Percentiles rank a stretch among this genome's conserved stretches.
Evolutionary conservation across 2,888 invertebrate species (phyloP).

Genomic region (Epirrhoe tristata): DNA sequence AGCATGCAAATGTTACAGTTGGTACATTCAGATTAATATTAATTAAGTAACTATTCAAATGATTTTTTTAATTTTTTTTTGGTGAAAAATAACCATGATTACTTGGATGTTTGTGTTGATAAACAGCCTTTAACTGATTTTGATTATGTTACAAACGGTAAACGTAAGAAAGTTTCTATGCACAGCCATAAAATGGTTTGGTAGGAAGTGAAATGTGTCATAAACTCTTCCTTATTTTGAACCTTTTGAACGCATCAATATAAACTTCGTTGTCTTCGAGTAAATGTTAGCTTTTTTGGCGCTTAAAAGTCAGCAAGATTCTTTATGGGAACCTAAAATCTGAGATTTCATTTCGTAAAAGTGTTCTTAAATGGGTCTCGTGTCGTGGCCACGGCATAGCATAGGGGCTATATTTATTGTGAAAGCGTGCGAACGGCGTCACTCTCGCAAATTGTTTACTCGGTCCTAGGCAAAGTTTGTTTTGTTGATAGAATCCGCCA

Average conservation of each 20-base stretch:
- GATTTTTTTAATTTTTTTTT: too few relatives aligned
- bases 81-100: constrained; percentile 5
- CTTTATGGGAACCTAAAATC: background rate
- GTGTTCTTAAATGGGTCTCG: background rate
- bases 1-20: too few relatives aligned
- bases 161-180: background rate
- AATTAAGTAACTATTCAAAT: too few relatives aligned
- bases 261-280: background rate
- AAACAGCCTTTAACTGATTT: constrained; percentile 32
- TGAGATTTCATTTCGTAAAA: background rate
- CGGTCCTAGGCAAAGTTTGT: constrained; percentile 51
- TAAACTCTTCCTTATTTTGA: background rate
- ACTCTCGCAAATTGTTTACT: constrained; percentile 52
- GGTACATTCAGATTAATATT: too few relatives aligned
- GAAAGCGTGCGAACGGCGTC: constrained; percentile 41
- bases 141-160: constrained; percentile 32
- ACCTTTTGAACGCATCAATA: background rate
- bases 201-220: background rate
- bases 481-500: constrained; percentile 48
- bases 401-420: constrained; percentile 36
- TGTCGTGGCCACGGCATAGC: constrained; percentile 13
- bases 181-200: background rate
- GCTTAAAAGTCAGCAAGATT: background rate
- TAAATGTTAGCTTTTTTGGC: background rate
- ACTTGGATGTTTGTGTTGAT: constrained; percentile 28